Percentiles rank a stretch among this genome's conserved stretches.
Evolutionary conservation across 2,888 invertebrate genomes (phyloP).

Genomic region (Gortyna flavago): DNA sequence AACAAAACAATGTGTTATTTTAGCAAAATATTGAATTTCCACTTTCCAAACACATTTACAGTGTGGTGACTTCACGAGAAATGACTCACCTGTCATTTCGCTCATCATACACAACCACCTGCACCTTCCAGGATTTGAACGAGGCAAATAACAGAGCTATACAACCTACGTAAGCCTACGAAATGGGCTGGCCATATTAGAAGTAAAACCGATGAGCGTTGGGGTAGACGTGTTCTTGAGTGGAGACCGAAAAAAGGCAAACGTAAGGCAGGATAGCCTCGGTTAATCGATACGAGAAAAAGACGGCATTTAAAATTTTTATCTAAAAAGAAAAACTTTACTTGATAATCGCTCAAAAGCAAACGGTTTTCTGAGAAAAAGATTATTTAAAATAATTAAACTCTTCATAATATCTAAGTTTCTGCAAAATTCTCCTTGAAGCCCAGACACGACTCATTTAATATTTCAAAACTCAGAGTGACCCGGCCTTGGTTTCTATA

Average conservation of each 20-base stretch:
- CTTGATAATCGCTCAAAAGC: neutral
- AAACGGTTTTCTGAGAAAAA: neutral
- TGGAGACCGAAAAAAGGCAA: neutral
- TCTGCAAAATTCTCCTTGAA: slow-evolving; percentile 12
- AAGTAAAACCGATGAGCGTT: neutral
- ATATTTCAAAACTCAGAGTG: slow-evolving; percentile 55
- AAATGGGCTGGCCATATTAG: neutral
- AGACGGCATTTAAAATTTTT: no score
- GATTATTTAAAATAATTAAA: slow-evolving; percentile 8
- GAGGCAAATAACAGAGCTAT: neutral
- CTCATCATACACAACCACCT: neutral
- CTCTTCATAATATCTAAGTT: neutral
- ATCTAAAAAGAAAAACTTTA: neutral
- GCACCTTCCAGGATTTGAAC: neutral
- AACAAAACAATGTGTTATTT: neutral
- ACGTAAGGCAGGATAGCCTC: neutral
- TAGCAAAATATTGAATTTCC: neutral
- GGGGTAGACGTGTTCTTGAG: neutral
- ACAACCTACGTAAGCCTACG: neutral
- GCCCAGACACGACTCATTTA: slow-evolving; percentile 40
- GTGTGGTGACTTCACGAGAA: neutral
- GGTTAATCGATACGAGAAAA: neutral
- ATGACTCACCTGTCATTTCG: neutral
- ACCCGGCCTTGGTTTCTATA: slow-evolving; percentile 58
- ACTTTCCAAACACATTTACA: neutral